Percentiles rank a stretch among this genome's conserved stretches.
Evolutionary conservation across 2,888 invertebrate species (phyloP).

Genomic region (Meloe dianella): DNA sequence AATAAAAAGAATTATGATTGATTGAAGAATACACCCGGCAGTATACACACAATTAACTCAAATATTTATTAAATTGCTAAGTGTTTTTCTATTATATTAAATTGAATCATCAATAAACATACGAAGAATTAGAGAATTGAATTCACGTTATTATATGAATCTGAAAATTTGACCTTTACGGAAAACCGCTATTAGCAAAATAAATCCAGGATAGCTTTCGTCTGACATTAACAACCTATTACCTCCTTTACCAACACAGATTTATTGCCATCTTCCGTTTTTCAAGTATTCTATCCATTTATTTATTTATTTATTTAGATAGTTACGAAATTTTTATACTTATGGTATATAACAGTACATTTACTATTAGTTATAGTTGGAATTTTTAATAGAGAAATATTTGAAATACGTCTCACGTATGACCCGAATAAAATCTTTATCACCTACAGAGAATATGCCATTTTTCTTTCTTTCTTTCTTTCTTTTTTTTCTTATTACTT

Average conservation of each 20-base stretch:
- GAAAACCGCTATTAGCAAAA: constrained; percentile 25
- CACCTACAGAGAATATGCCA: background rate
- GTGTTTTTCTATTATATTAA: background rate
- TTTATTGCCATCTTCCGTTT: constrained; percentile 29
- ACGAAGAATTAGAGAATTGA: background rate
- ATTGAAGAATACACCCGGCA: background rate
- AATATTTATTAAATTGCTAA: background rate
- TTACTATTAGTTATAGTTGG: background rate
- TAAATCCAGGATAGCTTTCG: constrained; percentile 31
- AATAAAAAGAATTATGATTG: constrained; percentile 2
- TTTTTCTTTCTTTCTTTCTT: background rate
- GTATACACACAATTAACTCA: constrained; percentile 4
- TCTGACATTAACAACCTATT: constrained; percentile 33
- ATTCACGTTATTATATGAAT: background rate
- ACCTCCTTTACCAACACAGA: constrained; percentile 21
- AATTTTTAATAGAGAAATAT: background rate
- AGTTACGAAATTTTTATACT: background rate
- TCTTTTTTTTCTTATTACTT: background rate
- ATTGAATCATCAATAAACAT: background rate
- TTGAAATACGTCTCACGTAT: constrained; percentile 7
- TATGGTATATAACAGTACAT: background rate
- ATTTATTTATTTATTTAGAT: background rate
- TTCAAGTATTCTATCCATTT: constrained; percentile 11
- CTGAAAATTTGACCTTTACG: constrained; percentile 13
- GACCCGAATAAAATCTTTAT: background rate